These are phyloP conservation scores for Didymodactylos carnosus DNA, from an alignment of 2,888 invertebrate species.

Conservation along the genomic window DNA sequence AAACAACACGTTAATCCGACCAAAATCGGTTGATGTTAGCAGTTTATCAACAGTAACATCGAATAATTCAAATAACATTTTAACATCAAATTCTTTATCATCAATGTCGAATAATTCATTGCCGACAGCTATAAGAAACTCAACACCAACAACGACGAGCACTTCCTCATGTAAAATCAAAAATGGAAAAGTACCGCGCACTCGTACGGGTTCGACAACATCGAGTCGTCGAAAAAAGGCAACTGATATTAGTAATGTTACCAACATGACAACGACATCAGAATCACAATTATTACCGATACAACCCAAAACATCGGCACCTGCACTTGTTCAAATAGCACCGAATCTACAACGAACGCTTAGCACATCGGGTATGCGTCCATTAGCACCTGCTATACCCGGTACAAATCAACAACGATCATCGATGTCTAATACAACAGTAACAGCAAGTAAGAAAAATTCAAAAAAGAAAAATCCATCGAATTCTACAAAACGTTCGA, in stretches of 20 bases:
- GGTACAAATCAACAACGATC: too few relatives aligned
- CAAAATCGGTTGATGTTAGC: too few relatives aligned
- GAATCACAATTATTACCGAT: neutral
- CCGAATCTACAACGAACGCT: too few relatives aligned
- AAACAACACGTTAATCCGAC: too few relatives aligned
- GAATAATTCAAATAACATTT: neutral
- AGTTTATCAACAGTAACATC: too few relatives aligned
- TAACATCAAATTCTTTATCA: neutral
- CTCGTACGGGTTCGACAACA: neutral
- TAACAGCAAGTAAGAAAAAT: neutral
- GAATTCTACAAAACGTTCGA: neutral
- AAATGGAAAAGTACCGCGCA: neutral
- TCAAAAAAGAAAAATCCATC: neutral
- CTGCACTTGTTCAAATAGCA: neutral
- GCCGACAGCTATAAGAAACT: neutral
- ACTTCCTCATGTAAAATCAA: neutral
- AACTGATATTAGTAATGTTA: too few relatives aligned
- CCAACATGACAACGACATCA: neutral
- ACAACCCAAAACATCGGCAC: neutral
- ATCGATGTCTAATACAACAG: neutral
- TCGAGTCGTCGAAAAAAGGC: too few relatives aligned
- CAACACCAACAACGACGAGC: neutral
- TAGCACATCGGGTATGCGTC: too few relatives aligned
- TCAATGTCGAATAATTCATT: neutral
- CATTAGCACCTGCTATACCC: neutral